Evolutionary conservation across 2,113 vertebrate species (phyloP), one percentile per base, ranked within the genome.

Genomic region (Peromyscus californicus): DNA sequence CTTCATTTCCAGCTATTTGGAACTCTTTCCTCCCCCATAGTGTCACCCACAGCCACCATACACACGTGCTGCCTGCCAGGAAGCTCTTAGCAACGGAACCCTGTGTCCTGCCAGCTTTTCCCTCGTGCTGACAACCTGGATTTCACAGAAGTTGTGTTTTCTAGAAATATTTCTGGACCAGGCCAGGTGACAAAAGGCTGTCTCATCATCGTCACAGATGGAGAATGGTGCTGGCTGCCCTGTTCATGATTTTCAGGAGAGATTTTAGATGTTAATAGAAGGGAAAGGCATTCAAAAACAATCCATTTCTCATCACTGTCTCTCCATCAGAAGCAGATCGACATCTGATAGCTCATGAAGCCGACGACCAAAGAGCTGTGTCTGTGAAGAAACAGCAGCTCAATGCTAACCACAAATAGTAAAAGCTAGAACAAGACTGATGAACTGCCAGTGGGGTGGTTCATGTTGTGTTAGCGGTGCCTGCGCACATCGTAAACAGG

Each of bases 61-160:
- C 67, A 0, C 65, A 54, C 61, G 92, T 86, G 97, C 4, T 78
- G 95, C 95, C 65, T 98, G 98, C 97, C 97, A 98, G 97, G 96
- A 93, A 97, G 98, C 89, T 78, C 99, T 98, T 98, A 98, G 98
- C 98, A 98, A 98, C 98, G 0, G 98, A 97, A 97, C 96, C 96
- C 90, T 92, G 86, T 98, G 97, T 98, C 98, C 98, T 98, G 98
- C 98, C 98, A 99, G 97, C 95, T 98, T 97, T 95, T 96, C 96
- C 97, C 98, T 97, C 95, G 95, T 13, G 74, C 98, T 98, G 98
- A 98, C 98, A 98, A 95, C 98, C 98, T 98, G 98, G 98, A 98
- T 98, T 98, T 98, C 97, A 98, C 97, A 96, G 96, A 98, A 98
- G 97, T 82, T 94, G 96, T 98, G 96, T 98, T 98, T 98, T 97